phyloP scores from a whole-genome alignment of 1,140 invertebrate species.

The Aleiodes sp. region DNA sequence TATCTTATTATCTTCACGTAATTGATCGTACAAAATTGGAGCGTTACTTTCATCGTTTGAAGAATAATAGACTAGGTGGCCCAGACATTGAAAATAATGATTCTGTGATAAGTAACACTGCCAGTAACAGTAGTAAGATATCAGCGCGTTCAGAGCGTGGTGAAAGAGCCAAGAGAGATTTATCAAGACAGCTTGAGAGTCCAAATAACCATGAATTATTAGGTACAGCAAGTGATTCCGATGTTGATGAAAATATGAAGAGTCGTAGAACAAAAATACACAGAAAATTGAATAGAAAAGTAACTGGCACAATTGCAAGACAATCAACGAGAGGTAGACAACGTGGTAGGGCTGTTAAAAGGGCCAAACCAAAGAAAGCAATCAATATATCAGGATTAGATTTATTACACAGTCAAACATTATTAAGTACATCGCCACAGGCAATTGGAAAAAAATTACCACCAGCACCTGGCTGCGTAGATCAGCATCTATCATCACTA shows the following conservation, averaged over 20 bases:
- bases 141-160: conserved; percentile 51
- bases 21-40: conserved; percentile 97
- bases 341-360: conserved; percentile 64
- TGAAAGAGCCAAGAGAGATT: conserved; percentile 61
- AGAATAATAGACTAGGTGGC: conserved; percentile 85
- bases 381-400: conserved; percentile 86
- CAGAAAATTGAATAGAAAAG: conserved; percentile 62
- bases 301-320: conserved; percentile 54
- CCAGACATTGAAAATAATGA: conserved; percentile 60
- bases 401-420: conserved; percentile 88
- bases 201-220: conserved; percentile 58
- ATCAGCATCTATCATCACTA: conserved; percentile 85
- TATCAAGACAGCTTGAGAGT: conserved; percentile 60
- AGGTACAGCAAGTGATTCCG: conserved; percentile 56
- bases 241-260: conserved; percentile 54
- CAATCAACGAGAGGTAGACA: conserved; percentile 57
- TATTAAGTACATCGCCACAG: conserved; percentile 83
- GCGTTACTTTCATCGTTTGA: conserved; percentile 92
- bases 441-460: conserved; percentile 75
- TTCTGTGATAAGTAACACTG: conserved; percentile 66
- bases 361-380: conserved; percentile 71
- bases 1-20: conserved; percentile 97
- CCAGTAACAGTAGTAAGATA: conserved; percentile 59
- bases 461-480: conserved; percentile 88
- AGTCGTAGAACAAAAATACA: conserved; percentile 59